A percentile compares a stretch with the other conserved stretches of the same genome.
These are phyloP conservation scores for Epirrhoe tristata DNA, from an alignment of 2,888 invertebrate genomes.

Conservation along the genomic window DNA sequence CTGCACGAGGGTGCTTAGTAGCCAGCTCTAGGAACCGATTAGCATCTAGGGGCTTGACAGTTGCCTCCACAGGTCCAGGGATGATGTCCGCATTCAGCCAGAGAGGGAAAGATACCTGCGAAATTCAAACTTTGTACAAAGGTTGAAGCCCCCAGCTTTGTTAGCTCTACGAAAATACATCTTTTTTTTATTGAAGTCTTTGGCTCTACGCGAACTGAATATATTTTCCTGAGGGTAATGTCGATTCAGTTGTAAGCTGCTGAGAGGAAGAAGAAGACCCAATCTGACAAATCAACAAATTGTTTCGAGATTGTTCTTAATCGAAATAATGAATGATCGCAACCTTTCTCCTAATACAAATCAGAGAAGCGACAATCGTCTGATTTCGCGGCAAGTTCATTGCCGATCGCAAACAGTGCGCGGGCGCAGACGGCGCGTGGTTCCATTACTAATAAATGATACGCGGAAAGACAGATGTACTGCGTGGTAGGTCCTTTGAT, in stretches of 20 bases:
- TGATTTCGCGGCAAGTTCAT: slow-evolving; percentile 28
- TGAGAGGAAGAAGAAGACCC: too few relatives aligned
- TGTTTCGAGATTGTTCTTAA: too few relatives aligned
- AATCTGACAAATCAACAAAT: too few relatives aligned
- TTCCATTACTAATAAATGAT: slow-evolving; percentile 51
- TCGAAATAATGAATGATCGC: too few relatives aligned
- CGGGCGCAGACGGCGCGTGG: slow-evolving; percentile 39
- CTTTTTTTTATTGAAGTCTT: too few relatives aligned
- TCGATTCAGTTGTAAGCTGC: too few relatives aligned
- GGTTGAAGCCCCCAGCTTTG: too few relatives aligned
- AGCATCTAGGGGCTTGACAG: slow-evolving; percentile 87
- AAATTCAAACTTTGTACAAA: too few relatives aligned
- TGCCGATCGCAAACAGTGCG: slow-evolving; percentile 20
- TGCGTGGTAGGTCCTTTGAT: slow-evolving; percentile 27
- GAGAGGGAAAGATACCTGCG: slow-evolving; percentile 89
- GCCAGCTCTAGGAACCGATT: slow-evolving; percentile 86
- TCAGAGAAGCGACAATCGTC: not conserved
- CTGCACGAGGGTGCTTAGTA: slow-evolving; percentile 86
- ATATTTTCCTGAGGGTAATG: too few relatives aligned
- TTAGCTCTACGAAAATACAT: too few relatives aligned
- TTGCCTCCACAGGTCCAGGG: slow-evolving; percentile 88
- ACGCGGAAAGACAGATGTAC: slow-evolving; percentile 48
- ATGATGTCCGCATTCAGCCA: slow-evolving; percentile 96
- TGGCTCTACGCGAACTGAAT: too few relatives aligned
- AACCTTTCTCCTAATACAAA: too few relatives aligned